phyloP scores from a whole-genome alignment of 2,113 vertebrate species.

The Otolemur garnettii region DNA sequence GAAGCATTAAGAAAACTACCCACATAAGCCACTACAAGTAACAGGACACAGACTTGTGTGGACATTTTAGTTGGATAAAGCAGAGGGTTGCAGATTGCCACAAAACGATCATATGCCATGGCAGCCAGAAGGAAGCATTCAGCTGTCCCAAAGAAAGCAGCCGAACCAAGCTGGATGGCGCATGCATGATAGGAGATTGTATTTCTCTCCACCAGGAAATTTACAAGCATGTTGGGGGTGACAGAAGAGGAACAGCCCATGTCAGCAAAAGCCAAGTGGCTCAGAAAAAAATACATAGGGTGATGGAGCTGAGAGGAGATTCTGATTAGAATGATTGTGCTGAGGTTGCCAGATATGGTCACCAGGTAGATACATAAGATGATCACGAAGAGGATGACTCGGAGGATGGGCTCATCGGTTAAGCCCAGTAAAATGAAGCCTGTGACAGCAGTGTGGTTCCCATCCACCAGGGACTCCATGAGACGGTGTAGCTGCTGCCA shows the following conservation, averaged over 20 bases:
- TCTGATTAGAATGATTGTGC: too few species aligned
- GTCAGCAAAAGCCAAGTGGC: background rate
- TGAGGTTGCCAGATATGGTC: too few species aligned
- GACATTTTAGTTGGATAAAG: constrained; percentile 63
- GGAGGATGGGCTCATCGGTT: too few species aligned
- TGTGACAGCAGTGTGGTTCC: background rate
- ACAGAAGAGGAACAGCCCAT: constrained; percentile 61
- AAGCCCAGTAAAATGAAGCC: too few species aligned
- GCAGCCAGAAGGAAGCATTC: constrained; percentile 68
- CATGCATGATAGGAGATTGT: constrained; percentile 37
- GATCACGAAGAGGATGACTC: too few species aligned
- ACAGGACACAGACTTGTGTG: constrained; percentile 3
- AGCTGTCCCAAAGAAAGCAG: constrained; percentile 14
- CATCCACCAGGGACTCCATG: background rate
- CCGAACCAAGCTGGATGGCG: constrained; percentile 24
- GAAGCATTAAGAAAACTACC: constrained; percentile 13
- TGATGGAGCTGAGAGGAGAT: too few species aligned
- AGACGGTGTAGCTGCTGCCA: background rate
- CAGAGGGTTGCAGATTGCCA: constrained; percentile 69
- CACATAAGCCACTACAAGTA: background rate
- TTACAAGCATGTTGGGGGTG: constrained; percentile 61
- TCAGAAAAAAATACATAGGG: too few species aligned
- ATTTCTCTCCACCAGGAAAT: constrained; percentile 9
- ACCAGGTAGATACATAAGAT: too few species aligned
- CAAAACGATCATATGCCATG: constrained; percentile 73